Conservation (phyloP, 1,140 invertebrate genomes). For the Camponotus pennsylvanicus region DNA sequence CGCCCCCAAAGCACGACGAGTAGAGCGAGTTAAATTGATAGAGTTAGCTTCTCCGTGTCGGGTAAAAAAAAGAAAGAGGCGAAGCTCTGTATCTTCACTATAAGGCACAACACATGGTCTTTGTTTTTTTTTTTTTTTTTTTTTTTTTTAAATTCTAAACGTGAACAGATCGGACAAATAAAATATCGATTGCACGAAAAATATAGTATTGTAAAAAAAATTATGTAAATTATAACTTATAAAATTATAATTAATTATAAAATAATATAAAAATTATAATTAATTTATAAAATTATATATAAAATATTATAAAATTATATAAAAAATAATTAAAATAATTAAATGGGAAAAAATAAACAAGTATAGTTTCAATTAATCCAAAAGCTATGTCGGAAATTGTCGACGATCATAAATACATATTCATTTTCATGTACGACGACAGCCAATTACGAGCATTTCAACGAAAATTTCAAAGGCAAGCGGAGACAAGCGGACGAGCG, state of each 20-base stretch:
- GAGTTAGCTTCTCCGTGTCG: slow-evolving; percentile 12
- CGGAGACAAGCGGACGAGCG: slow-evolving; percentile 26
- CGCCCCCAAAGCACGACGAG: slow-evolving; percentile 21
- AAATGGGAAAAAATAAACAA: not conserved
- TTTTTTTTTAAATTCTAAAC: not conserved
- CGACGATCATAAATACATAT: not conserved
- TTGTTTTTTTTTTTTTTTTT: not conserved
- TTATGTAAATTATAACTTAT: no score
- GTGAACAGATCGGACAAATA: not conserved
- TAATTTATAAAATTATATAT: no score
- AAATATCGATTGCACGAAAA: not conserved
- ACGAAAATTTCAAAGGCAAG: slow-evolving; percentile 41
- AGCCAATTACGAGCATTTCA: slow-evolving; percentile 32
- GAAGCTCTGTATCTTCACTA: not conserved
- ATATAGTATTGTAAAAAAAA: no score
- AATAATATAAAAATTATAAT: no score
- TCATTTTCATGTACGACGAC: slow-evolving; percentile 8
- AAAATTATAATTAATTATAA: no score
- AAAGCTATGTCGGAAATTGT: not conserved
- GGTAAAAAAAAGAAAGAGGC: not conserved
- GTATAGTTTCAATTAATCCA: not conserved
- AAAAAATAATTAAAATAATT: no score
- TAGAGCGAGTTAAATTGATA: slow-evolving; percentile 35
- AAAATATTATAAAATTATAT: no score
- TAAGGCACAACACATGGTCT: not conserved